phyloP scores from a whole-genome alignment of 2,797 vertebrate species.

The Acipenser transmontanus region DNA sequence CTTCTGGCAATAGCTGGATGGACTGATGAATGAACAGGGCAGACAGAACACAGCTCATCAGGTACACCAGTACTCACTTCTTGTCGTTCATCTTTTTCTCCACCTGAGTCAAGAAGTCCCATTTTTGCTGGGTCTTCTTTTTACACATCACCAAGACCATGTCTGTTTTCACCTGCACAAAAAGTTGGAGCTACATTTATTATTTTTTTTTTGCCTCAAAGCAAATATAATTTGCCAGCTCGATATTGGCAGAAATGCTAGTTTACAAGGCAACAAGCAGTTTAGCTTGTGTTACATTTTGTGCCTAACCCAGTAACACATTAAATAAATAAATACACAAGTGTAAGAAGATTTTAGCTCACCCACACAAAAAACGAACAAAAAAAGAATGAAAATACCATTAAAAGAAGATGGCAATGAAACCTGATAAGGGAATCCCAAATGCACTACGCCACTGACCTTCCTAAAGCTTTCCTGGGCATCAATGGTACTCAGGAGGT shows the following conservation, averaged over 20 bases:
- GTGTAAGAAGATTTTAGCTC: too few species aligned
- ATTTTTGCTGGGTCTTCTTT: constrained; percentile 80
- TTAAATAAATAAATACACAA: too few species aligned
- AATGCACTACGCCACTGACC: constrained; percentile 44
- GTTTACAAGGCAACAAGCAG: too few species aligned
- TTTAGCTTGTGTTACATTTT: too few species aligned
- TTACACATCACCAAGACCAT: constrained; percentile 85
- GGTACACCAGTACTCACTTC: constrained; percentile 67
- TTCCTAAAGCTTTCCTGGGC: constrained; percentile 82
- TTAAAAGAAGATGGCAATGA: too few species aligned
- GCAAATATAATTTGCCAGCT: too few species aligned
- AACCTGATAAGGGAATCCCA: too few species aligned
- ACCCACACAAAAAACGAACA: too few species aligned
- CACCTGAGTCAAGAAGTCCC: constrained; percentile 88
- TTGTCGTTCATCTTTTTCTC: constrained; percentile 94
- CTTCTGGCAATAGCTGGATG: too few species aligned
- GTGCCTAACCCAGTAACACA: too few species aligned
- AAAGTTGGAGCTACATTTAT: constrained; percentile 8
- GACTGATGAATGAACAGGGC: not conserved
- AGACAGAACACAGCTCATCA: not conserved
- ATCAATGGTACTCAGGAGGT: constrained; percentile 77
- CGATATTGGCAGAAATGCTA: too few species aligned
- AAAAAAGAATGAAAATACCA: too few species aligned
- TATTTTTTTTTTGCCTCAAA: not conserved
- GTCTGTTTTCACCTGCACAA: constrained; percentile 83